These are phyloP conservation scores for Bos taurus DNA, from an alignment of 2,113 vertebrate genomes.

Conservation along the genomic window ARS-UCD2.0 NC_037344.1:68270001-68270500, in stretches of 20 bases:
- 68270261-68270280: conserved; percentile 9
- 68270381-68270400: conserved; percentile 39
- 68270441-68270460: conserved; percentile 39
- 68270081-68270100: not conserved
- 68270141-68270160: not conserved
- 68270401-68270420: conserved; percentile 41
- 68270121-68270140: not conserved
- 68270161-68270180: not conserved
- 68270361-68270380: conserved; percentile 30
- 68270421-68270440: conserved; percentile 52
- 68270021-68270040: not conserved
- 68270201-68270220: not conserved
- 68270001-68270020: not conserved
- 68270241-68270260: conserved; percentile 12
- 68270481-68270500: not conserved
- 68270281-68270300: not conserved
- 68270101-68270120: not conserved
- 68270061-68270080: not conserved
- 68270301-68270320: not conserved
- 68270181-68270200: not conserved
- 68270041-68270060: not conserved
- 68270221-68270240: conserved; percentile 13
- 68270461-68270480: conserved; percentile 3
- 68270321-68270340: not conserved
- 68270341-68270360: conserved; percentile 23